Evolutionary conservation across 2,888 invertebrate genomes (phyloP).

Genomic region (Noctuana brunneofusca): DNA sequence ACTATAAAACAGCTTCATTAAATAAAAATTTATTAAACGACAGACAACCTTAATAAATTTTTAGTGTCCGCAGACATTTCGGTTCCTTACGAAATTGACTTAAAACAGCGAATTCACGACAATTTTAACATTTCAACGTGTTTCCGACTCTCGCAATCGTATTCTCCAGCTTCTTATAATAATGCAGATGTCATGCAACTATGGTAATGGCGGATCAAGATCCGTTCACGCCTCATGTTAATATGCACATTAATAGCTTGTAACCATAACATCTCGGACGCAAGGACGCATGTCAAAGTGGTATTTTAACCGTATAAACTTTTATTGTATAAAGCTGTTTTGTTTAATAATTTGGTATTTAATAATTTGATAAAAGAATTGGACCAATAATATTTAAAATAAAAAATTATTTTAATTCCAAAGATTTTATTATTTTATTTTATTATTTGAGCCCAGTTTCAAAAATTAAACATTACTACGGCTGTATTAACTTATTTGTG

Average conservation of each 20-base stretch:
- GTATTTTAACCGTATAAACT: background rate
- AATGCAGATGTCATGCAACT: constrained; percentile 15
- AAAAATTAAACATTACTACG: too few relatives aligned
- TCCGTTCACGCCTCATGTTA: constrained; percentile 17
- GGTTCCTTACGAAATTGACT: constrained; percentile 1
- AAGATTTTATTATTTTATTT: too few relatives aligned
- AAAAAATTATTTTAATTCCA: too few relatives aligned
- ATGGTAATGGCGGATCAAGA: constrained; percentile 18
- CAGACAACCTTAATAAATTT: background rate
- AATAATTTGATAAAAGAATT: too few relatives aligned
- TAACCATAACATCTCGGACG: constrained; percentile 14
- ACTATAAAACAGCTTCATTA: too few relatives aligned
- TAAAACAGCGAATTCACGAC: background rate
- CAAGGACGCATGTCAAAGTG: constrained; percentile 12
- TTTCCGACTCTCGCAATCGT: constrained; percentile 9
- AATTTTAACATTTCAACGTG: background rate
- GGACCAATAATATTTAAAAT: too few relatives aligned
- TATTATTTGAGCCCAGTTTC: too few relatives aligned
- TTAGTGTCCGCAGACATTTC: background rate
- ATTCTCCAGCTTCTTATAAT: background rate
- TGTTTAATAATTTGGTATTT: too few relatives aligned
- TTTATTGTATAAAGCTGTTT: background rate
- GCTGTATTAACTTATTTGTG: too few relatives aligned
- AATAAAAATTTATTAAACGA: background rate
- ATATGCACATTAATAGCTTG: constrained; percentile 17